These are phyloP conservation scores for Hirundo rustica DNA, from an alignment of 2,797 vertebrate genomes.

Conservation along the genomic window DNA sequence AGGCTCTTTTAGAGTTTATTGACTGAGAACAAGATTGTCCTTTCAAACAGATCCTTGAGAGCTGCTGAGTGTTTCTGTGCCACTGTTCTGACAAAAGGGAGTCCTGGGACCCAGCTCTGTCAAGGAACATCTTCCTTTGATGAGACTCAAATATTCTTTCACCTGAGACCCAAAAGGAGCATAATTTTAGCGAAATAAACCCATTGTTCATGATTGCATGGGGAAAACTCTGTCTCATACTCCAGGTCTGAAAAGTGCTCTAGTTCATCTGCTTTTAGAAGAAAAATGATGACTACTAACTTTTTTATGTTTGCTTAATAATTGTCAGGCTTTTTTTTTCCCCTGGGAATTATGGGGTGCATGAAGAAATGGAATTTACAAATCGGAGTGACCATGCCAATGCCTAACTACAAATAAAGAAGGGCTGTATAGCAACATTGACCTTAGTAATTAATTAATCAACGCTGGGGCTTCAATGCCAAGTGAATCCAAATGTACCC, in stretches of 20 bases:
- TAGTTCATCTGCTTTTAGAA: neutral
- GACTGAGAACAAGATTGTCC: neutral
- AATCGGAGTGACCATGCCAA: neutral
- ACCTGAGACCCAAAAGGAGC: neutral
- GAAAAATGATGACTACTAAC: neutral
- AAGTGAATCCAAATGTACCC: neutral
- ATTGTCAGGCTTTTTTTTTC: neutral
- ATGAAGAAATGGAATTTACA: neutral
- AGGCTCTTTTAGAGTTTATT: neutral
- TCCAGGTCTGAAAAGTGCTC: neutral
- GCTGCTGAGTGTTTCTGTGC: neutral
- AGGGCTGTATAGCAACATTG: neutral
- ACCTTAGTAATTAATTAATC: neutral
- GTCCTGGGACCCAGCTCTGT: neutral
- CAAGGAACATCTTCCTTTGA: neutral
- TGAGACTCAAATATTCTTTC: neutral
- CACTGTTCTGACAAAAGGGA: neutral
- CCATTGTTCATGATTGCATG: neutral
- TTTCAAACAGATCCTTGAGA: neutral
- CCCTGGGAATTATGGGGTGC: neutral
- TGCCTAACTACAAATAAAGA: neutral
- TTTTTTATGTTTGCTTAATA: neutral
- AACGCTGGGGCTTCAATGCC: neutral
- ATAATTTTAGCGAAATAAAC: neutral
- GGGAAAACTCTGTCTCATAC: neutral